Base-by-base conservation (phyloP, 2,888 invertebrate species). In the Sphinx pinastri region DNA sequence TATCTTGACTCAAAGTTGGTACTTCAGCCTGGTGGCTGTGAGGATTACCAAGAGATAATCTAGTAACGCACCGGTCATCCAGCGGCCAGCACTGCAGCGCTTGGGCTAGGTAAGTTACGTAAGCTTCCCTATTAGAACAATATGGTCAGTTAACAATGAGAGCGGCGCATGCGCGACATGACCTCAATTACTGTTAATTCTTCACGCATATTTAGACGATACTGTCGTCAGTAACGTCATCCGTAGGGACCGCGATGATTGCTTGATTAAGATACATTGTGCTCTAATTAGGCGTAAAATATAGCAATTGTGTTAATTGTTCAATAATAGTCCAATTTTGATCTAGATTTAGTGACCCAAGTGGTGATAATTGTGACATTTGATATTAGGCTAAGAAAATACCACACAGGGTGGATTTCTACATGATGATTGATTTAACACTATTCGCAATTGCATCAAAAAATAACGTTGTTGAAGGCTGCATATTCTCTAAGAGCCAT, bases 71-170 rank as follows among this genome's bases (percentile, higher is more conserved):
- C 16, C 31, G n/a, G 57, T 51, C 51, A 14, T 10, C 38, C 16
- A 38, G 51, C 8, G 52, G 4, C 38, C 16, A 38, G 51, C n/a
- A 25, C 25, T 55, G 38, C 25, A 11, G 14, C n/a, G 38, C 38
- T 55, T 68, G 16, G 70, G 54, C 25, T 57, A 67, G 58, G 51
- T 67, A 25, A 58, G 67, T 58, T 70, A 67, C 67, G 57, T 67
- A 67, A 67, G 55, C 67, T 13, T 70, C 60, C 51, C 51, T 51
- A 60, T 69, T 59, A 60, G 59, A n/a, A 19, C 25, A 63, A 49
- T 19, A 49, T 47, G 8, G 19, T 19, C 49, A 49, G 63, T 49
- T 47, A 19, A 47, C 19, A 47, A 63, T 49, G 63, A 63, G 63
- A 63, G 63, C 60, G 60, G 45, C 58, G 58, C 55, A 55, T 55